These are phyloP conservation scores for Mesoclemmys tuberculata DNA, from an alignment of 2,113 vertebrate genomes.

Conservation along the genomic window DNA sequence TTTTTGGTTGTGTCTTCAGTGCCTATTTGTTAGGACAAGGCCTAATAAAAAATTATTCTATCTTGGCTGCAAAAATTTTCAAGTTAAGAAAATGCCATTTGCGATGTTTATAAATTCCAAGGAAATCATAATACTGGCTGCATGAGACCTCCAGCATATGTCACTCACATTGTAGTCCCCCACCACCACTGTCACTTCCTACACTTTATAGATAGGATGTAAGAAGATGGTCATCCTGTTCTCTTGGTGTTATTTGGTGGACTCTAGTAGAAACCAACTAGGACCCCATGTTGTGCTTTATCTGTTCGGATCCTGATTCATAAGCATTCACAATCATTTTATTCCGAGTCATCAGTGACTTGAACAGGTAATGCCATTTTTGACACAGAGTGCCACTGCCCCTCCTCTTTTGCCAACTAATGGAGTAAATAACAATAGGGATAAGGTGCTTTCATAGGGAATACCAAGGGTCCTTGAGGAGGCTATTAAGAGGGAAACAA, in stretches of 20 bases:
- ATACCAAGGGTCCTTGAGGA: background rate
- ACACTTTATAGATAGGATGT: background rate
- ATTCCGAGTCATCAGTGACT: too few relatives aligned
- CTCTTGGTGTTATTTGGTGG: background rate
- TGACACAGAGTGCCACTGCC: too few relatives aligned
- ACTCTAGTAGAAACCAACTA: background rate
- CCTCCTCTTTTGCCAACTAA: too few relatives aligned
- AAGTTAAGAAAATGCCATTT: background rate
- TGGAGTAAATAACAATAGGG: background rate
- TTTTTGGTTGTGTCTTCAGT: background rate
- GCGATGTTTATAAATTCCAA: background rate
- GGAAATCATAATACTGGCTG: background rate
- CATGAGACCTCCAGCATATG: background rate
- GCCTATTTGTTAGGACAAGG: background rate
- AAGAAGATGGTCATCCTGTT: background rate
- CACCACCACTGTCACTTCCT: background rate
- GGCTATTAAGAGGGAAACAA: background rate
- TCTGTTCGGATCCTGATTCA: too few relatives aligned
- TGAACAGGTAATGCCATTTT: too few relatives aligned
- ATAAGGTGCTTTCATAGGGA: background rate
- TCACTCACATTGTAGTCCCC: background rate
- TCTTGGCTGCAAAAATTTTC: background rate
- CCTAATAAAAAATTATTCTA: background rate
- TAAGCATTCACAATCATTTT: too few relatives aligned
- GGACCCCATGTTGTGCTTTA: too few relatives aligned